A percentile compares a stretch with the other conserved stretches of the same genome.
phyloP scores from a whole-genome alignment of 2,888 invertebrate species.

The Xestia xanthographa region DNA sequence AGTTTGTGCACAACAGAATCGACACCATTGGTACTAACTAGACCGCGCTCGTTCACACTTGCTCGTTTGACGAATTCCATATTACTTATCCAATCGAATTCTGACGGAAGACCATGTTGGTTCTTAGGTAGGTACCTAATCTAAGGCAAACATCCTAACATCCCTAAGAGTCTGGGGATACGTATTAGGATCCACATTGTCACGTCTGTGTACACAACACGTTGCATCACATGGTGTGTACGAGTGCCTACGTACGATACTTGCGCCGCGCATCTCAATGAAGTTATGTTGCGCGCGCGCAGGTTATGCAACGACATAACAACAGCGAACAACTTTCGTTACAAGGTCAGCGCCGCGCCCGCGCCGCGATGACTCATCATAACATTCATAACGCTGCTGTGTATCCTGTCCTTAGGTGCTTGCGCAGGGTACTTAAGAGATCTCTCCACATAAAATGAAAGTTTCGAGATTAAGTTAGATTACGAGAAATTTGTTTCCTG shows the following conservation, averaged over 20 bases:
- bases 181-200: neutral
- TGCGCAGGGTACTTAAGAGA: neutral
- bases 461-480: slow-evolving; percentile 14
- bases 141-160: neutral
- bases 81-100: neutral
- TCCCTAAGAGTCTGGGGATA: neutral
- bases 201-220: slow-evolving; percentile 20
- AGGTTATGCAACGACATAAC: slow-evolving; percentile 49
- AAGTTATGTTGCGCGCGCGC: slow-evolving; percentile 12
- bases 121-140: neutral
- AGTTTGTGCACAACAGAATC: too few species aligned
- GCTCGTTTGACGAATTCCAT: too few species aligned
- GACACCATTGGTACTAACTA: too few species aligned
- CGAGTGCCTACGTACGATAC: neutral
- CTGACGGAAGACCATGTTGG: neutral
- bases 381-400: slow-evolving; percentile 9
- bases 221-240: slow-evolving; percentile 49
- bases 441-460: slow-evolving; percentile 50
- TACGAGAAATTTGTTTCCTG: slow-evolving; percentile 2
- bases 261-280: slow-evolving; percentile 60
- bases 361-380: slow-evolving; percentile 12
- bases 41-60: too few species aligned
- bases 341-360: slow-evolving; percentile 64
- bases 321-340: slow-evolving; percentile 68
- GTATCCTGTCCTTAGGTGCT: slow-evolving; percentile 23